Conservation (phyloP, 2,113 vertebrate species). For the Rutilus rutilus region DNA sequence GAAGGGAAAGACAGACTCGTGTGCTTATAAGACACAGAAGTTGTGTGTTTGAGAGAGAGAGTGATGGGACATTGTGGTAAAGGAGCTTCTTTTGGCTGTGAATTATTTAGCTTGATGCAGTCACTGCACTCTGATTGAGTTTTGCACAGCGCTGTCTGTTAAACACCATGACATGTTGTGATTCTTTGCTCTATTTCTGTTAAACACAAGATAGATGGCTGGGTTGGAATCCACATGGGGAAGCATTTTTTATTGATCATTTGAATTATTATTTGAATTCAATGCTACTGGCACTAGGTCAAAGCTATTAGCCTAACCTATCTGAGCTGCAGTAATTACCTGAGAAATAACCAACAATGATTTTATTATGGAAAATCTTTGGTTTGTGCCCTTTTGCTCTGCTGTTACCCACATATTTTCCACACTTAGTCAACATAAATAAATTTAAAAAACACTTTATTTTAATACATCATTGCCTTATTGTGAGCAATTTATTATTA, state of each 20-base stretch:
- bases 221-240: conserved; percentile 7
- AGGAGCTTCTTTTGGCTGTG: conserved; percentile 15
- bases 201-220: conserved; percentile 27
- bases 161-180: conserved; percentile 14
- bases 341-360: background rate
- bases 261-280: conserved; percentile 38
- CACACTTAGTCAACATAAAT: background rate
- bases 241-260: conserved; percentile 30
- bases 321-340: background rate
- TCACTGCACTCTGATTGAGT: conserved; percentile 8
- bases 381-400: background rate
- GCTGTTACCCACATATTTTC: background rate
- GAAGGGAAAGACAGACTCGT: background rate
- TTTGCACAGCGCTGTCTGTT: conserved; percentile 6
- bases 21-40: background rate
- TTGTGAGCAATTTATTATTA: background rate
- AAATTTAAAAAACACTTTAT: background rate
- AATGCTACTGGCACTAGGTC: conserved; percentile 18
- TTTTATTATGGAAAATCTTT: background rate
- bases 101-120: conserved; percentile 41
- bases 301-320: background rate
- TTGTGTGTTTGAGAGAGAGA: background rate
- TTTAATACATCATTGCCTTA: background rate
- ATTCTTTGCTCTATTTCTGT: background rate
- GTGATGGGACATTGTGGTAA: background rate